Evolutionary conservation across 2,888 invertebrate genomes (phyloP).

Genomic region (Noctua janthina): DNA sequence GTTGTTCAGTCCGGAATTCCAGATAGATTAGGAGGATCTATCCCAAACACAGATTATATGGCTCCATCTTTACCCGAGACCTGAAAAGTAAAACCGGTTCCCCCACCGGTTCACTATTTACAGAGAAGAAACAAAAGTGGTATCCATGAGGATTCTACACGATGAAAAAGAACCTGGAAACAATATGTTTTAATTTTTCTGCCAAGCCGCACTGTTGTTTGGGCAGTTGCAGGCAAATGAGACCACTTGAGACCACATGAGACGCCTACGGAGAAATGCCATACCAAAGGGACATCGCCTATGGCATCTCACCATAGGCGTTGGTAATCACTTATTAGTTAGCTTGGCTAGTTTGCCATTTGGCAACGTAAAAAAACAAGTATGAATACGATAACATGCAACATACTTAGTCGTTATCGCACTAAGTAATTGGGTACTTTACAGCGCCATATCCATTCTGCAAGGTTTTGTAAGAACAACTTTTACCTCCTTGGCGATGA

Average conservation of each 20-base stretch:
- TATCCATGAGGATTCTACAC: background rate
- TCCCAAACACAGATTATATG: background rate
- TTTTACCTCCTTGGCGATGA: constrained; percentile 37
- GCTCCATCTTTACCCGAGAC: background rate
- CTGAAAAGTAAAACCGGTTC: background rate
- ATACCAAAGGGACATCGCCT: background rate
- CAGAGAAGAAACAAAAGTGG: background rate
- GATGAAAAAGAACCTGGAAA: background rate
- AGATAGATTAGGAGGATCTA: background rate
- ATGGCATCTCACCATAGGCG: no score
- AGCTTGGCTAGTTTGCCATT: background rate
- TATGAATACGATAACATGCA: background rate
- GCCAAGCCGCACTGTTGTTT: background rate
- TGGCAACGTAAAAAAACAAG: background rate
- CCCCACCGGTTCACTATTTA: background rate
- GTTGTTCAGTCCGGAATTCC: background rate
- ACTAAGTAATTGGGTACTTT: background rate
- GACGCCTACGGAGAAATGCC: no score
- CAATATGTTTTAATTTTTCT: background rate
- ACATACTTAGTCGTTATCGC: background rate
- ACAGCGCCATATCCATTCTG: constrained; percentile 49
- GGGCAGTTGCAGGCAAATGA: background rate
- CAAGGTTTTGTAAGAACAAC: constrained; percentile 25
- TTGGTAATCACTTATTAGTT: background rate
- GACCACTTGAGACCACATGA: background rate